Evolutionary conservation across 2,888 invertebrate species (phyloP), one percentile per base, ranked within the genome.

Genomic region (Leucoma salicis): DNA sequence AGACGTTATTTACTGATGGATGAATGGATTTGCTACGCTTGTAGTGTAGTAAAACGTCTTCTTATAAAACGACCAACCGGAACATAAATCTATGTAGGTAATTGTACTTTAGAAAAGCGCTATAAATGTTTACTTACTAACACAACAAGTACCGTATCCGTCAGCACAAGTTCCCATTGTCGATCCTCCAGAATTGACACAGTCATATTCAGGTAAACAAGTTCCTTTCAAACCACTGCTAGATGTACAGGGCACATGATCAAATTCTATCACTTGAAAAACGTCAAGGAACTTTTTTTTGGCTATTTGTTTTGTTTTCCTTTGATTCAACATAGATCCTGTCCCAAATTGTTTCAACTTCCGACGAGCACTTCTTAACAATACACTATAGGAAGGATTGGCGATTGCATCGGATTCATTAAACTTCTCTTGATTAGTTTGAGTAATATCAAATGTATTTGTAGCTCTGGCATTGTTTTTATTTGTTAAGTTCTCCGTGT

Each of bases 61-160:
- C n/a, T n/a, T n/a, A n/a, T n/a, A n/a, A n/a, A n/a, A n/a, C n/a
- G n/a, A n/a, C n/a, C n/a, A n/a, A n/a, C n/a, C n/a, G n/a, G n/a
- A n/a, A n/a, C n/a, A n/a, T n/a, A n/a, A n/a, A n/a, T 21, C 8
- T 21, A 21, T 21, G 21, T 21, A 16, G 6, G 6, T 16, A 16
- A 16, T 16, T n/a, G n/a, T n/a, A n/a, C n/a, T n/a, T 16, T 16
- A 16, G 21, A 21, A 21, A 21, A 21, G 2, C n/a, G n/a, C n/a
- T n/a, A n/a, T n/a, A n/a, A 21, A 7, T 13, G 4, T 2, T 3
- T 21, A 92, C 94, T 93, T 90, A 95, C 95, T 93, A 49, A 94
- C 90, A 66, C 95, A 95, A 66, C 95, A 95, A 16, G 92, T 92
- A 8, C 94, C 95, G 64, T 92, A 93, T 3, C 94, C 94, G 68